Conservation (phyloP, 1,140 invertebrate genomes). For the Orius laevigatus region DNA sequence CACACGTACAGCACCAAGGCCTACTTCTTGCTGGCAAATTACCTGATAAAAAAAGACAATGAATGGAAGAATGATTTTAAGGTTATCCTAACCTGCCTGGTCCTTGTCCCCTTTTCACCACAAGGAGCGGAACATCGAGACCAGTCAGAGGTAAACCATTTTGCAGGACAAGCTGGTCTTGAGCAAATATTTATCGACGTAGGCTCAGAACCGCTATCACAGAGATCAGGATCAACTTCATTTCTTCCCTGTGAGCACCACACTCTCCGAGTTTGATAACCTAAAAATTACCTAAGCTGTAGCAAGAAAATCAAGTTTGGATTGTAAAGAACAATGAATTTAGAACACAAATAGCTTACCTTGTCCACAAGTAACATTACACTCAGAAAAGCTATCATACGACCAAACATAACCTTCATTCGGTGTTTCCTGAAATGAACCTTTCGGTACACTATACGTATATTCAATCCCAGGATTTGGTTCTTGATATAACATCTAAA, state of each 20-base stretch:
- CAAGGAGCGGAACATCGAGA: constrained; percentile 64
- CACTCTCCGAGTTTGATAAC: constrained; percentile 53
- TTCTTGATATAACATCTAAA: constrained; percentile 71
- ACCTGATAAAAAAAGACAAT: constrained; percentile 29
- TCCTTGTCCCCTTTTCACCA: constrained; percentile 53
- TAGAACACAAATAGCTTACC: constrained; percentile 32
- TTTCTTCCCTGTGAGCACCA: constrained; percentile 47
- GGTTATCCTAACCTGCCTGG: constrained; percentile 29
- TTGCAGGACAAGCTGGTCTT: constrained; percentile 59
- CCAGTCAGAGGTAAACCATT: constrained; percentile 71
- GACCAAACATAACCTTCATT: constrained; percentile 65
- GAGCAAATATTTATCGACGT: constrained; percentile 51
- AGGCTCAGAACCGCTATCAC: constrained; percentile 55
- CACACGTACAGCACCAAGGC: constrained; percentile 40
- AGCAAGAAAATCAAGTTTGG: too few species aligned
- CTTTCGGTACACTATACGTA: constrained; percentile 76
- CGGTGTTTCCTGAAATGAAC: constrained; percentile 38
- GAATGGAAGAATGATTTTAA: background rate
- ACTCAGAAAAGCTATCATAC: constrained; percentile 59
- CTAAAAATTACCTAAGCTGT: constrained; percentile 29
- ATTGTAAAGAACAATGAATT: background rate
- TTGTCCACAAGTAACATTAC: constrained; percentile 70
- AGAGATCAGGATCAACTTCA: constrained; percentile 53
- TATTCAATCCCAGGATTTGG: constrained; percentile 71
- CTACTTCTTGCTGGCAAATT: constrained; percentile 57